phyloP scores from a whole-genome alignment of 2,888 invertebrate genomes.

The Xanthia togata region DNA sequence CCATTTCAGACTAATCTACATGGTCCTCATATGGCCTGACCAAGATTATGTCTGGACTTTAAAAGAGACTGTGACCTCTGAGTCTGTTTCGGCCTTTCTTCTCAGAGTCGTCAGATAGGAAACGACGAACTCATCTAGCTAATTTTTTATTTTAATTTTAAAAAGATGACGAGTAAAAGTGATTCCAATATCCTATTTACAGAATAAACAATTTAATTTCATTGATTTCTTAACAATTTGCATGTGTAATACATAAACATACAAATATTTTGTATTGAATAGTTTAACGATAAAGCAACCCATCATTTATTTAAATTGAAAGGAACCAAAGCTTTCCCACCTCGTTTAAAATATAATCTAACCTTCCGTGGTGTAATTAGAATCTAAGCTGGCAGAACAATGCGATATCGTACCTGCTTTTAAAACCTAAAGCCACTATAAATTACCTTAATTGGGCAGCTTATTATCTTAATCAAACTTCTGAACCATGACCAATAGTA shows the following conservation, averaged over 20 bases:
- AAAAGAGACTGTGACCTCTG: too few relatives aligned
- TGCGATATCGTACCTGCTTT: background rate
- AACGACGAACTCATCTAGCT: too few relatives aligned
- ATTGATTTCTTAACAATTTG: background rate
- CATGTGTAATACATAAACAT: background rate
- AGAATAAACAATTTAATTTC: too few relatives aligned
- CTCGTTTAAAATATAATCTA: background rate
- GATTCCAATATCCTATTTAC: too few relatives aligned
- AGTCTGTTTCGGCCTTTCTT: too few relatives aligned
- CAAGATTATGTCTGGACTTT: too few relatives aligned
- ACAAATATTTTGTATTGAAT: too few relatives aligned
- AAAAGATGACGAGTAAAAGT: too few relatives aligned
- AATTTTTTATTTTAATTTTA: too few relatives aligned
- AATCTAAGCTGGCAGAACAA: background rate
- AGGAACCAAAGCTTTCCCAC: background rate
- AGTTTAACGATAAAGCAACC: background rate
- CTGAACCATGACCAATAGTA: slow-evolving; percentile 10
- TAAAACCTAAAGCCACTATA: background rate
- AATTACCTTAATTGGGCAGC: background rate
- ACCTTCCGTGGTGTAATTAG: background rate
- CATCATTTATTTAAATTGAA: background rate
- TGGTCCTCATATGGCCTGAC: too few relatives aligned
- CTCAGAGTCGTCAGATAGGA: too few relatives aligned
- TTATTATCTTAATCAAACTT: background rate
- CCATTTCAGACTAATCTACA: too few relatives aligned